Base-by-base conservation (phyloP, 2,113 vertebrate genomes). In the Vanacampus margaritifer region DNA sequence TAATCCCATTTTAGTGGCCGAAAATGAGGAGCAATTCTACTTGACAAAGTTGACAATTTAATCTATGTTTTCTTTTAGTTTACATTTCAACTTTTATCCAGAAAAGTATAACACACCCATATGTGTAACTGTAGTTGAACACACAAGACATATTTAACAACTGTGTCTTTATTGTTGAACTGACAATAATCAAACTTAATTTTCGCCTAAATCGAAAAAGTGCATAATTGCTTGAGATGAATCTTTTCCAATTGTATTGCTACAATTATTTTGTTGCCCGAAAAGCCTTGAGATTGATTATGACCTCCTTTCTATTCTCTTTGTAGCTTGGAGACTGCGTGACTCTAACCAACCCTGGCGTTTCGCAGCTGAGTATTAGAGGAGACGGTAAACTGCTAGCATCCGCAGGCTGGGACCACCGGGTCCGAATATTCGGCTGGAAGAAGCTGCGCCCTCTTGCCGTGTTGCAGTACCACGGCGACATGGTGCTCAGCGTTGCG, bases 371-470 rank as follows among this genome's bases (percentile, higher is more conserved):
- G 50, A 73, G 87, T 43, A 76, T 98, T 75, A 92, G 96, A 10
- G 90, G 87, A 4, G 97, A 99, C 65, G 79, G 79, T 24, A 96
- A 92, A 87, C 91, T 99, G 12, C 65, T 98, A 79, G 95, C 92
- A 1, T 92, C 95, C 0, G 96, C 92, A 0, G 95, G 96, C 45
- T 99, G 97, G 97, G 97, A 99, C 84, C 91, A 95, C 74, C 93
- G 91, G 4, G 80, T 99, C 72, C 92, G 95, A 6, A 72, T 99
- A 53, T 98, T 98, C 4, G 90, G 93, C 65, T 98, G 96, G 96
- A 93, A 93, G 82, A 97, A 89, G 6, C 71, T 98, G 79, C 94
- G 89, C 72, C 94, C 96, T 0, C 92, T 99, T 79, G 97, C 95
- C 0, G 93, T 97, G 28, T 91, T 98, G 64, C 91, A 93, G 80